Evolutionary conservation across 2,888 invertebrate genomes (phyloP).

Genomic region (Sarcophaga subvicina): DNA sequence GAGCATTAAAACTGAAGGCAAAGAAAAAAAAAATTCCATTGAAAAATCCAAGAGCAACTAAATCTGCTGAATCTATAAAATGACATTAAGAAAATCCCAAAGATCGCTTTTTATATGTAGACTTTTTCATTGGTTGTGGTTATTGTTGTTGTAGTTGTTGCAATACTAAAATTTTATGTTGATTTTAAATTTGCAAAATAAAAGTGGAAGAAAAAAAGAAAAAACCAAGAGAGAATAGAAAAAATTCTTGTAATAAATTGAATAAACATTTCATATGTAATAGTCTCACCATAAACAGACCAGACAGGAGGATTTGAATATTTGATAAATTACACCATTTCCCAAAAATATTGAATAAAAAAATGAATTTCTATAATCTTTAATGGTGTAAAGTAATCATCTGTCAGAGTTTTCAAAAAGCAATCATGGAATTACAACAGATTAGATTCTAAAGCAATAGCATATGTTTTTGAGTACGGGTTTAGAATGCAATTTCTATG

Average conservation of each 20-base stretch:
- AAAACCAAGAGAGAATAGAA: not conserved
- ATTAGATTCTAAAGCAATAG: no score
- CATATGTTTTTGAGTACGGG: no score
- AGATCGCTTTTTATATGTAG: conserved; percentile 1
- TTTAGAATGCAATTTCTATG: no score
- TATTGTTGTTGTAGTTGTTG: not conserved
- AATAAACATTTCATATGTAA: conserved; percentile 19
- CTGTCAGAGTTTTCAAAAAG: no score
- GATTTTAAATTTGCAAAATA: conserved; percentile 32
- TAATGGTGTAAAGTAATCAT: no score
- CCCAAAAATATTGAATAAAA: not conserved
- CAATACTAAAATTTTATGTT: conserved; percentile 40
- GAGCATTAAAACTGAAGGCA: not conserved
- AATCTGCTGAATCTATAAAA: conserved; percentile 21
- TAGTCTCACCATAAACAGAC: conserved; percentile 7
- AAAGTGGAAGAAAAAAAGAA: not conserved
- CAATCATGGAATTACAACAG: no score
- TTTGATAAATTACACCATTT: not conserved
- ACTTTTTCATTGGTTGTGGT: not conserved
- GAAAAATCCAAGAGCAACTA: conserved; percentile 24
- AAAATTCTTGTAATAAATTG: not conserved
- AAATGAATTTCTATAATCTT: no score
- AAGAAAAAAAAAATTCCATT: conserved; percentile 29
- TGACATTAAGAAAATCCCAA: conserved; percentile 28
- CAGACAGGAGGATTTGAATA: conserved; percentile 3